phyloP scores from a whole-genome alignment of 2,113 vertebrate species.

The Antechinus flavipes region DNA sequence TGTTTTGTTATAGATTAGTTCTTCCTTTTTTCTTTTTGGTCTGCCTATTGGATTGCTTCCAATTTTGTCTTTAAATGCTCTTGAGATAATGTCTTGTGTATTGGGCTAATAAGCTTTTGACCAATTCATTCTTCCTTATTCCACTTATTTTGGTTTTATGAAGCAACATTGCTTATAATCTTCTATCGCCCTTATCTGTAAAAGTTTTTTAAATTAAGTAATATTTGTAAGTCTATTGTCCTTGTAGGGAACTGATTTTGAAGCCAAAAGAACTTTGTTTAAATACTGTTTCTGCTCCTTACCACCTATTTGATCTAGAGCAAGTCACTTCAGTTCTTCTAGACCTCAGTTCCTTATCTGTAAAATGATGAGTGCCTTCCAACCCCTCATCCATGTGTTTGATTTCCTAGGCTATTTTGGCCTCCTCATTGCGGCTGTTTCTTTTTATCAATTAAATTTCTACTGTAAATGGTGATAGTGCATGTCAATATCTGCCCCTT shows the following conservation, averaged over 20 bases:
- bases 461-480: background rate
- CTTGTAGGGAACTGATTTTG: background rate
- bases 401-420: background rate
- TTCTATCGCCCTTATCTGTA: background rate
- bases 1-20: background rate
- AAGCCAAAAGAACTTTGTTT: background rate
- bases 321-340: background rate
- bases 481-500: background rate
- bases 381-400: background rate
- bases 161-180: background rate
- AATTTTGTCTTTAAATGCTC: background rate
- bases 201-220: background rate
- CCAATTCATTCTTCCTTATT: background rate
- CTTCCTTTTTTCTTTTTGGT: background rate
- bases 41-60: background rate
- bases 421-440: background rate
- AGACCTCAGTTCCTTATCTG: background rate
- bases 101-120: background rate
- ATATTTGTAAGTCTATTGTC: background rate
- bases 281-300: background rate
- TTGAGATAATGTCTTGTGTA: background rate
- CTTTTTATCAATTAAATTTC: background rate
- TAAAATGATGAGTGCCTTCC: background rate
- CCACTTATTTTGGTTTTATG: background rate
- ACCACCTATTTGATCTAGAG: background rate